Evolutionary conservation across 1,140 invertebrate species (phyloP).

Genomic region (Parasteatoda tepidariorum): DNA sequence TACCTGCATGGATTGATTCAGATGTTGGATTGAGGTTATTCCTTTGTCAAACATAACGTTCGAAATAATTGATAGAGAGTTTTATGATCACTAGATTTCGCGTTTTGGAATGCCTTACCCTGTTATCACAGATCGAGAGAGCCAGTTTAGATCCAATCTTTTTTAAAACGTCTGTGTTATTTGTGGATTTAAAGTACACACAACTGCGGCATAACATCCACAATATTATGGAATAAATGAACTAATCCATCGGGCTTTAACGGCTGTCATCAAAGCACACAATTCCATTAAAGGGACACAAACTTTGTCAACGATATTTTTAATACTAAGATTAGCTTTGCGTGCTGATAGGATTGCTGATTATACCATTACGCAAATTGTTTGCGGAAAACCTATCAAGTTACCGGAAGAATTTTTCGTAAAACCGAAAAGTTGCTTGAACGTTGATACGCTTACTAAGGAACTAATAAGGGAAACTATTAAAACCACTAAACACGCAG

Average conservation of each 20-base stretch:
- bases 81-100: background rate
- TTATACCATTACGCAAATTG: background rate
- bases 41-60: background rate
- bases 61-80: background rate
- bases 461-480: background rate
- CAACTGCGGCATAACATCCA: slow-evolving; percentile 62
- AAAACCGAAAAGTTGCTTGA: background rate
- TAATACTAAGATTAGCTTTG: background rate
- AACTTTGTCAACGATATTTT: background rate
- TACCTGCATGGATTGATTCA: background rate
- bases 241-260: slow-evolving; percentile 61
- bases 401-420: slow-evolving; percentile 6
- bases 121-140: background rate
- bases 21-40: background rate
- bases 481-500: background rate
- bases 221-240: slow-evolving; percentile 64
- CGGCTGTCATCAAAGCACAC: slow-evolving; percentile 56
- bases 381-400: background rate
- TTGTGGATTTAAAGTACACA: background rate
- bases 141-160: background rate
- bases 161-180: background rate
- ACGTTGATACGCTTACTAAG: background rate
- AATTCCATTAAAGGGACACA: background rate
- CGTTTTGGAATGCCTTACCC: background rate
- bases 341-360: background rate